Base-by-base conservation (phyloP, 1,140 invertebrate genomes). In the Papilio dardanus region DNA sequence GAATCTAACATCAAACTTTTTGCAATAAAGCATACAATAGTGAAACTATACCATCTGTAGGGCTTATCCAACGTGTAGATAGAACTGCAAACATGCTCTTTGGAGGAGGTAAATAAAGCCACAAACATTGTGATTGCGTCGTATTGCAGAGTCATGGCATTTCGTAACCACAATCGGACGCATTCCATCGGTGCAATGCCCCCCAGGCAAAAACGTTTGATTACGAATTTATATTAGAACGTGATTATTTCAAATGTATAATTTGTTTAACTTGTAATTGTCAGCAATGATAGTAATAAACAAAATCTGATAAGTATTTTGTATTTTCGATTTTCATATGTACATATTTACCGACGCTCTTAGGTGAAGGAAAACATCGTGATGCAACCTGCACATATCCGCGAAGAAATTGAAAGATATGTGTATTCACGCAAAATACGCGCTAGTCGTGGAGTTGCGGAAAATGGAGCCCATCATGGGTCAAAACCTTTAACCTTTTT, bases 171-270 rank as follows among this genome's bases (percentile, higher is more conserved):
- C 87, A 86, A 88, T 90, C 89, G 84, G 87, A 84, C 84, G 77
- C 89, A 92, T 92, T 91, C 91, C 90, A 85, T 83, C 84, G 88
- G 89, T 89, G 88, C 91, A 92, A 89, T 85, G 91, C 88, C 91
- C 89, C 82, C 77, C 74, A 76, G 79, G 83, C 78, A 87, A 85
- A 85, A 83, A 78, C 77, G 86, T 80, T 84, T 89, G 86, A 84
- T 87, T 82, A 89, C 35, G 62, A 10, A n/a, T 30, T 37, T 37
- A 10, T 0, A 37, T 37, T 37, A 37, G 35, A 37, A 37, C 1
- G 7, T 37, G 1, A 37, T 10, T 0, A 37, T 37, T 37, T 37
- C 8, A 37, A 42, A 42, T 42, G 40, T 3, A 12, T 40, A 42
- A n/a, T 16, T 10, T 37, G 1, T 37, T 42, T 42, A 42, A 42